Evolutionary conservation across 2,888 invertebrate genomes (phyloP).

Genomic region (Noctuana brunneofusca): DNA sequence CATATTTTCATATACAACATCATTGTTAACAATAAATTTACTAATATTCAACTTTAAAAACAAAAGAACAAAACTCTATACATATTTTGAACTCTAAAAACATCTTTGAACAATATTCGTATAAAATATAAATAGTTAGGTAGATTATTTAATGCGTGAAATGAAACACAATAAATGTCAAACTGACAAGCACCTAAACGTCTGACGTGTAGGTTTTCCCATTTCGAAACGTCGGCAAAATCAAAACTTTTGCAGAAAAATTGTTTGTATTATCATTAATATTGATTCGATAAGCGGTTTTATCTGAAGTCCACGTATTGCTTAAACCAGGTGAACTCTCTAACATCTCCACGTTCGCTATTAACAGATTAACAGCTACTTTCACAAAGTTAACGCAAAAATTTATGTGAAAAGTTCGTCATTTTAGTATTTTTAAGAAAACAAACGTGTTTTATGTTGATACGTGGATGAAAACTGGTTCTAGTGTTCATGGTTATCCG

Average conservation of each 20-base stretch:
- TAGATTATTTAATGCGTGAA: no score
- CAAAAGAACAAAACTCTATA: no score
- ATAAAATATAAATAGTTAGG: no score
- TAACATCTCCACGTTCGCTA: slow-evolving; percentile 55
- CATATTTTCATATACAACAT: no score
- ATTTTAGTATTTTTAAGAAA: slow-evolving; percentile 34
- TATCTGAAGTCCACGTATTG: slow-evolving; percentile 46
- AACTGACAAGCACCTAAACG: slow-evolving; percentile 17
- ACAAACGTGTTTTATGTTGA: slow-evolving; percentile 24
- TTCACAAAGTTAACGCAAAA: slow-evolving; percentile 34
- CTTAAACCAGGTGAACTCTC: slow-evolving; percentile 34
- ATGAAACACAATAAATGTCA: slow-evolving; percentile 22
- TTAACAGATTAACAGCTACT: slow-evolving; percentile 46
- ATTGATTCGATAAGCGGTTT: slow-evolving; percentile 58
- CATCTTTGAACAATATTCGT: no score
- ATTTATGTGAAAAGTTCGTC: neutral
- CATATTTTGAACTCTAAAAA: no score
- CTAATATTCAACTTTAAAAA: no score
- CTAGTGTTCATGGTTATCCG: slow-evolving; percentile 30
- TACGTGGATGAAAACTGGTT: slow-evolving; percentile 11
- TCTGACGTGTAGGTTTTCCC: slow-evolving; percentile 37
- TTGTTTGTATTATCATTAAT: slow-evolving; percentile 52
- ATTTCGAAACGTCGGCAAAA: slow-evolving; percentile 35
- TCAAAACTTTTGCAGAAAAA: slow-evolving; percentile 13
- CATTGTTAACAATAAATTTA: no score